A percentile compares a stretch with the other conserved stretches of the same genome.
Evolutionary conservation across 1,140 invertebrate species (phyloP).

Genomic region (Zaprionus lachaisei): DNA sequence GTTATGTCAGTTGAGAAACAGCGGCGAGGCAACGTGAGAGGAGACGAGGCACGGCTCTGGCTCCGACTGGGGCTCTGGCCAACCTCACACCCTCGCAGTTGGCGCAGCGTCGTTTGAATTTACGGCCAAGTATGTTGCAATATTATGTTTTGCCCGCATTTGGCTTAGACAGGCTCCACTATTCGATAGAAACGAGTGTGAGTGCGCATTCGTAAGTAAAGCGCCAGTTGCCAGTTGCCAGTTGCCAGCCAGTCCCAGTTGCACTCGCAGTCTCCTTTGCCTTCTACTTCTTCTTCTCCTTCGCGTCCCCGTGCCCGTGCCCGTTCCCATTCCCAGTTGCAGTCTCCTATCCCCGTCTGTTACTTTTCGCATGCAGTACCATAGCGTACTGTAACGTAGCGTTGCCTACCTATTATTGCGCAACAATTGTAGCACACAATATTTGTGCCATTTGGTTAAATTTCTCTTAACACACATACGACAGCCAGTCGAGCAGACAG

Average conservation of each 20-base stretch:
- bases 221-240: constrained; percentile 6
- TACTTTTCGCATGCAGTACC: constrained; percentile 30
- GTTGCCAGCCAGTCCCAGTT: constrained; percentile 35
- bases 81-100: constrained; percentile 76
- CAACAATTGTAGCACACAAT: constrained; percentile 77
- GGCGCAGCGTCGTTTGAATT: constrained; percentile 59
- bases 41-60: constrained; percentile 38
- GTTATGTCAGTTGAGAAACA: constrained; percentile 72
- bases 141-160: constrained; percentile 80
- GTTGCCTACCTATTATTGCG: constrained; percentile 57
- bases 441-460: constrained; percentile 80
- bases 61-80: constrained; percentile 45
- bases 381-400: constrained; percentile 2
- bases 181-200: constrained; percentile 47
- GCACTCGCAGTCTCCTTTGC: constrained; percentile 37
- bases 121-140: constrained; percentile 74
- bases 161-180: constrained; percentile 72
- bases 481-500: background rate
- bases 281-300: background rate
- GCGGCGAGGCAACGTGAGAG: constrained; percentile 46
- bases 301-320: too few species aligned
- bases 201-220: constrained; percentile 50
- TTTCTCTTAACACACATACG: constrained; percentile 70
- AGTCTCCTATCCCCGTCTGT: constrained; percentile 17
- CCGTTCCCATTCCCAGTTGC: constrained; percentile 5